Evolutionary conservation across 2,888 invertebrate genomes (phyloP).

Genomic region (Lymantria monacha): DNA sequence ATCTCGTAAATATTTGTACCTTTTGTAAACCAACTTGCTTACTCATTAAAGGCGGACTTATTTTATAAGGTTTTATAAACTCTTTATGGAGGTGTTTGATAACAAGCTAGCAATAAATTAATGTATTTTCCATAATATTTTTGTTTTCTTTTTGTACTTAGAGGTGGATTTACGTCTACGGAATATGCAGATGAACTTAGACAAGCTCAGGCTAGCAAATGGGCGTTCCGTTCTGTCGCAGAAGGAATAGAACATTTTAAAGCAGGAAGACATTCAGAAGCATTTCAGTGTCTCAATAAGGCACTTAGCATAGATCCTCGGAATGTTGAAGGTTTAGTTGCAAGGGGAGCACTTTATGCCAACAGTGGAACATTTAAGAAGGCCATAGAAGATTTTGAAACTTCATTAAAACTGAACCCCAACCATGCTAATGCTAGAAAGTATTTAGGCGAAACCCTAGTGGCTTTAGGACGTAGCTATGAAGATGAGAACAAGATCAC

Average conservation of each 20-base stretch:
- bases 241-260: conserved; percentile 98
- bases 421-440: conserved; percentile 96
- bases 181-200: conserved; percentile 93
- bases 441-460: conserved; percentile 96
- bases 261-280: conserved; percentile 95
- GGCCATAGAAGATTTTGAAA: conserved; percentile 97
- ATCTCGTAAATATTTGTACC: too few species aligned
- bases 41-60: too few species aligned
- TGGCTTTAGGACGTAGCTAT: conserved; percentile 93
- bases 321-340: conserved; percentile 96
- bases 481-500: conserved; percentile 93
- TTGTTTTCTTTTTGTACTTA: conserved; percentile 46
- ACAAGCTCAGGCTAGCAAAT: conserved; percentile 95
- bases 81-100: too few species aligned
- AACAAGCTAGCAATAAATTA: too few species aligned
- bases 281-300: conserved; percentile 96
- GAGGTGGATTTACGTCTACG: conserved; percentile 88
- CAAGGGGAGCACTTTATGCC: conserved; percentile 95
- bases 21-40: too few species aligned
- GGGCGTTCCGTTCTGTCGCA: conserved; percentile 96
- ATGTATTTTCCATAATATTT: neutral
- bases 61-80: too few species aligned
- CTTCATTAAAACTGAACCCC: conserved; percentile 93
- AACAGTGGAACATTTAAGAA: conserved; percentile 96
- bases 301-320: conserved; percentile 95